phyloP scores from a whole-genome alignment of 53 echinoderm and acorn worm genomes.

The Glandiceps talaboti region DNA sequence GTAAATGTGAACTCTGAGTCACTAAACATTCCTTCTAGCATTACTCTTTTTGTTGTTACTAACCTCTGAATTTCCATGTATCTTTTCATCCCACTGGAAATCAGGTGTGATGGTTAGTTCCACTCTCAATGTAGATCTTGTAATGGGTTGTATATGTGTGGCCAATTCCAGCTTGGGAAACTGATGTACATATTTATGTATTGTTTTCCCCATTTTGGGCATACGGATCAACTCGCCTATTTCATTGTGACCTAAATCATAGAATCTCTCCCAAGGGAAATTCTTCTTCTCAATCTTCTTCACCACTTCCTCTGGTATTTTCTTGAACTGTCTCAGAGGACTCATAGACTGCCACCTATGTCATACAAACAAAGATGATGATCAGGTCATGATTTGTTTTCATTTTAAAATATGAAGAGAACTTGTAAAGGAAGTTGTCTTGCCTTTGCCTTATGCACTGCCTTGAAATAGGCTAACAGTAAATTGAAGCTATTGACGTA shows the following conservation, averaged over 20 bases:
- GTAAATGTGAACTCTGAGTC: too few species aligned
- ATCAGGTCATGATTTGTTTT: too few species aligned
- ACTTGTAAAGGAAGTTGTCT: too few species aligned
- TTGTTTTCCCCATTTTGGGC: conserved; percentile 99
- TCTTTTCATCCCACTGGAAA: conserved; percentile 99
- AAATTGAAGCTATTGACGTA: too few species aligned
- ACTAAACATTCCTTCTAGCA: too few species aligned
- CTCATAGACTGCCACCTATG: conserved; percentile 99
- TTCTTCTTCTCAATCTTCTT: conserved; percentile 99
- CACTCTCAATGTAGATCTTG: conserved; percentile 85
- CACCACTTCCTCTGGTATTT: conserved; percentile 96
- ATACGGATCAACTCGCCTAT: conserved; percentile 96
- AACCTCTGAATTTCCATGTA: conserved; percentile 96
- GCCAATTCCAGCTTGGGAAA: conserved; percentile 90
- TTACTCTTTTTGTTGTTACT: too few species aligned
- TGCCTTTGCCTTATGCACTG: too few species aligned
- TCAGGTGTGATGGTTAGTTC: conserved; percentile 98
- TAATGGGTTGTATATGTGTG: conserved; percentile 98
- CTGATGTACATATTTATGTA: conserved; percentile 95
- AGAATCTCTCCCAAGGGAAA: conserved; percentile 99
- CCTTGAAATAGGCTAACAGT: too few species aligned
- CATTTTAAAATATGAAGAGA: too few species aligned
- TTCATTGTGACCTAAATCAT: conserved; percentile 95
- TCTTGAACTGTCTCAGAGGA: conserved; percentile 88
- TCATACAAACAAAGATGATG: too few species aligned